Conservation (phyloP, 2,797 vertebrate species). For the Dendrocincla fuliginosa region DNA sequence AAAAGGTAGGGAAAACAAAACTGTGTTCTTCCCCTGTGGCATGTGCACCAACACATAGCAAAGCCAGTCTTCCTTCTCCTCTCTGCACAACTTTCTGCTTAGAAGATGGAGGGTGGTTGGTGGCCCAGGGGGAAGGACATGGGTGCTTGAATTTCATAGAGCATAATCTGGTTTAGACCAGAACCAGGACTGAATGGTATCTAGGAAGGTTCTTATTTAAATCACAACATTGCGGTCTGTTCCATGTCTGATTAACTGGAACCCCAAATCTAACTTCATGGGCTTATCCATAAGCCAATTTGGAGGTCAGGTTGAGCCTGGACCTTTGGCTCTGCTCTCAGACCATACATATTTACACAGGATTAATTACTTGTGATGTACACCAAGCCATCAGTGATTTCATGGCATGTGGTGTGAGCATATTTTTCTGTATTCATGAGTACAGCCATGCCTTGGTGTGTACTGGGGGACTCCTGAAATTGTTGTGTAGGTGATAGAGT, state of each 20-base stretch:
- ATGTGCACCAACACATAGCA: neutral
- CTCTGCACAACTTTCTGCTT: neutral
- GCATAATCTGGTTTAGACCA: neutral
- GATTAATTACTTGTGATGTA: neutral
- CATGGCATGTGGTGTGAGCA: neutral
- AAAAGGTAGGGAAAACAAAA: conserved; percentile 74
- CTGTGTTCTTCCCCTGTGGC: neutral
- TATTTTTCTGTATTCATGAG: neutral
- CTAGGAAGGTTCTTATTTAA: neutral
- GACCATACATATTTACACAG: neutral
- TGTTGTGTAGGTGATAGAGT: neutral
- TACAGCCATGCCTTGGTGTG: neutral
- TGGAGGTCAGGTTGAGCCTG: neutral
- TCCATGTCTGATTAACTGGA: neutral
- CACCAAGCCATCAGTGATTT: neutral
- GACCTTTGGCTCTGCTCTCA: neutral
- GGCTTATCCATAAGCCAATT: neutral
- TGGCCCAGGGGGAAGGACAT: neutral
- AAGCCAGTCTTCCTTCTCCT: neutral
- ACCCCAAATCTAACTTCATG: neutral
- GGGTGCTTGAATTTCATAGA: neutral
- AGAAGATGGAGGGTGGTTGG: neutral
- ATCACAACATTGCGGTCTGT: neutral
- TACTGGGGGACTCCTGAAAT: neutral
- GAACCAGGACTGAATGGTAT: neutral